phyloP scores from a whole-genome alignment of 2,888 invertebrate species.

The Disparrhopalites patrizii region DNA sequence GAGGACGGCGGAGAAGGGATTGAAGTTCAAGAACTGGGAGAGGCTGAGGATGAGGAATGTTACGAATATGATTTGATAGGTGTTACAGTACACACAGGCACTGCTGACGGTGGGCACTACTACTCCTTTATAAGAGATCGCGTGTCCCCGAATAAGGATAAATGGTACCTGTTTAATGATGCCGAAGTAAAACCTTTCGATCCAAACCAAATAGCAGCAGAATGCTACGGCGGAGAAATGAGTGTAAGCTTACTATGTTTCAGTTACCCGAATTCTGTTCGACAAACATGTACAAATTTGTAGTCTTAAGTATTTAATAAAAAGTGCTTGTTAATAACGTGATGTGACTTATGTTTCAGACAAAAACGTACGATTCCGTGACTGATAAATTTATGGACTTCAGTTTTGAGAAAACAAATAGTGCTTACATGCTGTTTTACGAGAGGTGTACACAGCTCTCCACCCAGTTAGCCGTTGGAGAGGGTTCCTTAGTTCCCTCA shows the following conservation, averaged over 20 bases:
- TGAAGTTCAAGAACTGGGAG: constrained; percentile 50
- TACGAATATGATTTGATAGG: constrained; percentile 75
- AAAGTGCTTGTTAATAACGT: not conserved
- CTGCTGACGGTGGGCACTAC: constrained; percentile 79
- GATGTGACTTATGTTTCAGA: constrained; percentile 58
- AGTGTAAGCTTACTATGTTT: constrained; percentile 67
- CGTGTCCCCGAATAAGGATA: constrained; percentile 67
- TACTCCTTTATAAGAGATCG: constrained; percentile 78
- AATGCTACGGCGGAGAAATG: constrained; percentile 97
- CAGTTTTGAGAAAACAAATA: constrained; percentile 95
- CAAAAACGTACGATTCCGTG: constrained; percentile 93
- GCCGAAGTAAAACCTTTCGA: constrained; percentile 93
- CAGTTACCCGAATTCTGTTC: constrained; percentile 7
- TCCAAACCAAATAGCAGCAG: constrained; percentile 87
- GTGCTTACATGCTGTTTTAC: constrained; percentile 96
- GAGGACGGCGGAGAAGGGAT: constrained; percentile 23
- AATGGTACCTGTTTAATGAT: constrained; percentile 89
- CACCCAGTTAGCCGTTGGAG: constrained; percentile 49
- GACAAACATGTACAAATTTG: not conserved
- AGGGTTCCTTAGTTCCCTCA: constrained; percentile 49
- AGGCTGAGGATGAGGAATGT: constrained; percentile 49
- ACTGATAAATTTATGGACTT: constrained; percentile 97
- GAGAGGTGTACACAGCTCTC: constrained; percentile 63
- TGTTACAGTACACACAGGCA: constrained; percentile 96
- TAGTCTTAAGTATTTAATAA: not conserved